Conservation (phyloP, 2,113 vertebrate species). For the Callospermophilus lateralis region DNA sequence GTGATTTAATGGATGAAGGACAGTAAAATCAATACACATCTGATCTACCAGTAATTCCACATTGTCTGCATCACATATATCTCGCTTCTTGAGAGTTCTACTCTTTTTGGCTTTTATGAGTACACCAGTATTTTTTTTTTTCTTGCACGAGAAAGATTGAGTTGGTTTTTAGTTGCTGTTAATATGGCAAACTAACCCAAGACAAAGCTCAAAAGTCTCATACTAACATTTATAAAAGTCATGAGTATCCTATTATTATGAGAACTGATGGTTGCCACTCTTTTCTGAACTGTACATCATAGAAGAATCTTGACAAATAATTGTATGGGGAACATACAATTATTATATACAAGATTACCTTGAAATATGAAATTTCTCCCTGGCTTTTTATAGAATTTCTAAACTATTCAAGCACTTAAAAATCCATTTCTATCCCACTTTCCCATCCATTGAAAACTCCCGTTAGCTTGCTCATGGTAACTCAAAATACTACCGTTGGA, state of each 20-base stretch:
- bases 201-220: conserved; percentile 18
- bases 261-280: not conserved
- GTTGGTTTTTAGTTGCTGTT: not conserved
- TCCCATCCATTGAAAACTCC: not conserved
- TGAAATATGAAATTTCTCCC: not conserved
- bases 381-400: not conserved
- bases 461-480: not conserved
- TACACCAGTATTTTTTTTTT: not conserved
- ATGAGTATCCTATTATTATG: not conserved
- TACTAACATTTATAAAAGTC: not conserved
- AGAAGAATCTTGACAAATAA: not conserved
- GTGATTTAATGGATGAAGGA: not conserved
- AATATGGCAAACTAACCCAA: not conserved
- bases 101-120: not conserved
- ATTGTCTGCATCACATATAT: not conserved
- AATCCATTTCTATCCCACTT: not conserved
- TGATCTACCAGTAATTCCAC: not conserved
- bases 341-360: not conserved
- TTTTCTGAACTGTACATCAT: not conserved
- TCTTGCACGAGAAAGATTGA: not conserved
- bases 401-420: not conserved
- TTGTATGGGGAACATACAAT: not conserved
- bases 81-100: not conserved
- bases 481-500: not conserved
- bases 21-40: not conserved